These are phyloP conservation scores for Mastomys natalensis DNA, from an alignment of 2,113 vertebrate species.

Conservation along the genomic window DNA sequence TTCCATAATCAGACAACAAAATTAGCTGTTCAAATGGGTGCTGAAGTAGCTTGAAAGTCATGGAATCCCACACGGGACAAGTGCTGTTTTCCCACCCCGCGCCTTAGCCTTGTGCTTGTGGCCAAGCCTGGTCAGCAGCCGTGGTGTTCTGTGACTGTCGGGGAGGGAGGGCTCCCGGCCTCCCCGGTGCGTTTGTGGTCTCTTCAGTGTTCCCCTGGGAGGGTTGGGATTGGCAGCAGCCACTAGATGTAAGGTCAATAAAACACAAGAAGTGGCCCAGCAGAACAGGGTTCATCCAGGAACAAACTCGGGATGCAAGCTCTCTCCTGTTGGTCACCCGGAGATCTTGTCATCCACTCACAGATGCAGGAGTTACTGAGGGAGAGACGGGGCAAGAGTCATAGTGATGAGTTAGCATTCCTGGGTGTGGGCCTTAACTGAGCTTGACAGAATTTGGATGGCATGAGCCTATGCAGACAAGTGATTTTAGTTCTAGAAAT, in stretches of 20 bases:
- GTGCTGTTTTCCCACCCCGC: background rate
- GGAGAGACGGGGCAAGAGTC: no score
- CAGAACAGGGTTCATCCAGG: no score
- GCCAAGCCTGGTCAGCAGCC: background rate
- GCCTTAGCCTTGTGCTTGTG: background rate
- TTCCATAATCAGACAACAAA: background rate
- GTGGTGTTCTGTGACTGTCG: background rate
- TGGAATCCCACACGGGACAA: background rate
- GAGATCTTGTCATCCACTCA: background rate
- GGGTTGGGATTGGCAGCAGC: no score
- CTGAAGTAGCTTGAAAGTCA: background rate
- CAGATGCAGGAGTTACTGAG: background rate
- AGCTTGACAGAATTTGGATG: background rate
- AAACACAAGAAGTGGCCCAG: background rate
- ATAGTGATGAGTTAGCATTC: background rate
- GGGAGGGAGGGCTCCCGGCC: background rate
- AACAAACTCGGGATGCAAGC: background rate
- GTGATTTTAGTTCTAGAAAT: background rate
- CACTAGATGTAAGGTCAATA: background rate
- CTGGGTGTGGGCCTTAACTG: background rate
- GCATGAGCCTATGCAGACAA: background rate
- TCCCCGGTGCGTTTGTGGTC: background rate
- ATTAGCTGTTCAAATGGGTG: background rate
- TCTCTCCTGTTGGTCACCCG: background rate
- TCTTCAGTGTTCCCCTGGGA: background rate